phyloP scores from a whole-genome alignment of 2,113 vertebrate genomes.

The Tautogolabrus adspersus region DNA sequence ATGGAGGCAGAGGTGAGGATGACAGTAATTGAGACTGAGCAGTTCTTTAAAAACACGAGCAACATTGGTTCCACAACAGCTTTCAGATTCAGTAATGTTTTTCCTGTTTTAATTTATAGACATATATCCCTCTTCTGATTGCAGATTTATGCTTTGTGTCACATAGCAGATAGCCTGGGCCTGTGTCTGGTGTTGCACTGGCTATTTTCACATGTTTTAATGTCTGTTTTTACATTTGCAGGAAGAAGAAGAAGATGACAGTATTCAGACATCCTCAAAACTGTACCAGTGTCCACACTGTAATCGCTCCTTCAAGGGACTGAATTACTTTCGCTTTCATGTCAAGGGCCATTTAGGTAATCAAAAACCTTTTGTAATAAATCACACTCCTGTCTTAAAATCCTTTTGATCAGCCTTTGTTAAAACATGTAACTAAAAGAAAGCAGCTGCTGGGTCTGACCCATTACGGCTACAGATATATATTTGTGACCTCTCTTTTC shows the following conservation, averaged over 20 bases:
- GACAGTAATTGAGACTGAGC: constrained; percentile 63
- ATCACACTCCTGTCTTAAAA: neutral
- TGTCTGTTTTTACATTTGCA: constrained; percentile 33
- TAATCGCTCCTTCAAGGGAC: constrained; percentile 88
- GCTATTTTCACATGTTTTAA: neutral
- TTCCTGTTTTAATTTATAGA: no score
- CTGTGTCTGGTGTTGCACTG: no score
- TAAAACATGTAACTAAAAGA: neutral
- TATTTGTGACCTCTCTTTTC: neutral
- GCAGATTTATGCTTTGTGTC: no score
- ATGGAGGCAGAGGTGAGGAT: constrained; percentile 80
- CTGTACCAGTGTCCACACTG: constrained; percentile 90
- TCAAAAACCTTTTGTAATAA: neutral
- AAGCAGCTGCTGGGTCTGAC: neutral
- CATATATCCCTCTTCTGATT: no score
- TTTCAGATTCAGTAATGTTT: no score
- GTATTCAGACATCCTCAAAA: constrained; percentile 58
- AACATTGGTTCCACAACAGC: no score
- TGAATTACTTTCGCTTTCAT: constrained; percentile 89
- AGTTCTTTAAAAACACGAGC: neutral
- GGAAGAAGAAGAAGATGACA: constrained; percentile 70
- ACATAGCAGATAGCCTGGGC: no score
- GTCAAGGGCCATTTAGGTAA: constrained; percentile 91
- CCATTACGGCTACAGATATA: no score
- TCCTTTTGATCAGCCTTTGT: no score